Evolutionary conservation across 2,888 invertebrate genomes (phyloP), one percentile per base, ranked within the genome.

Genomic region (Rhingia campestris): DNA sequence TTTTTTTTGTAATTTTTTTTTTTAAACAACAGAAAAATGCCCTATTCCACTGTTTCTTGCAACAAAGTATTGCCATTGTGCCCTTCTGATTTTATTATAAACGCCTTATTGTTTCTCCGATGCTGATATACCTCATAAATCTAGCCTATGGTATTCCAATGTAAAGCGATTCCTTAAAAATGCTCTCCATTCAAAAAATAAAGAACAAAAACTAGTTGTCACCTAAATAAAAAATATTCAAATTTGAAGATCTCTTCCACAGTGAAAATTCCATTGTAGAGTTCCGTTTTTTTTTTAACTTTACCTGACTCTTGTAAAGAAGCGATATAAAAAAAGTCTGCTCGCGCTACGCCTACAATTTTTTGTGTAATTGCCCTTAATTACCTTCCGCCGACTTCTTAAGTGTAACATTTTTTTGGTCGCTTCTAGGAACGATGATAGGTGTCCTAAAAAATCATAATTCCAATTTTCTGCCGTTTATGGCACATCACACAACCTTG

Each of bases 321-420:
- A 9, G 3, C 33, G 32, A 37, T 2, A 59, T 33, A 35, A 43
- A 35, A 61, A 32, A 39, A 33, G 53, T 39, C 43, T 32, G 1
- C 6, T 10, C 35, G 6, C 12, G 35, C 10, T 54, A 74, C 22
- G 22, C n/a, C 4, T 37, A 14, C 22, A 49, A 43, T 53, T 75
- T 61, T 69, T 47, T 22, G 22, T 22, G 22, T 22, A 67, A 75
- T 43, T 75, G 58, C 53, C 43, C 47, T 39, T 54, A 56, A 64
- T 47, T 67, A 10, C 12, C 37, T 39, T 58, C 43, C 10, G 67
- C 12, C 45, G 61, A 76, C 64, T 64, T 69, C 77, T 67, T 73
- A 79, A 82, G 63, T 79, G 73, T 63, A 73, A 63, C 82, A 79
- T 43, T 61, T 81, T 70, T 35, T 59, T 39, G 22, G 6, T n/a